Percentiles rank a stretch among this genome's conserved stretches.
Conservation (phyloP, 1,140 invertebrate genomes). For the Atta texana region DNA sequence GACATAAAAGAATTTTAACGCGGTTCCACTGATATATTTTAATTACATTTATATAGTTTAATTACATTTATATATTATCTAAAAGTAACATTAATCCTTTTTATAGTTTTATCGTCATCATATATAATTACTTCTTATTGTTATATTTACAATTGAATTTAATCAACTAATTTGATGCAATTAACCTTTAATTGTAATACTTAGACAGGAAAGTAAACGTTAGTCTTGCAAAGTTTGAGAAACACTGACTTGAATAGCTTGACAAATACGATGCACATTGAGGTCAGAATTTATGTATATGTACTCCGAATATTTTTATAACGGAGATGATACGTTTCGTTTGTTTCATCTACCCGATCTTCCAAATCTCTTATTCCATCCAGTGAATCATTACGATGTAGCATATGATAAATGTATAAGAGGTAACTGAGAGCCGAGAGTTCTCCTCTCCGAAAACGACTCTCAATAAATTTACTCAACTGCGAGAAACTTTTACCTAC, state of each 20-base stretch:
- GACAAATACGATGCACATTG: conserved; percentile 46
- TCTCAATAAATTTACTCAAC: conserved; percentile 56
- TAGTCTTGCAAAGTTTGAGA: conserved; percentile 3
- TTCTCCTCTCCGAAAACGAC: conserved; percentile 48
- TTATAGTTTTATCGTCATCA: not conserved
- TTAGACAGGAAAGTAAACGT: not conserved
- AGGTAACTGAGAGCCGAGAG: conserved; percentile 39
- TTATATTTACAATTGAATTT: not conserved
- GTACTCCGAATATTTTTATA: conserved; percentile 54
- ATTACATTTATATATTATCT: not conserved
- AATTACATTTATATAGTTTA: not conserved
- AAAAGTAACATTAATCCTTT: not conserved
- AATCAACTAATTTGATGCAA: not conserved
- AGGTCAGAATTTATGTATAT: conserved; percentile 36
- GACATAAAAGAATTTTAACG: not conserved
- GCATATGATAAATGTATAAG: conserved; percentile 55
- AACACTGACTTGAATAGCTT: conserved; percentile 32
- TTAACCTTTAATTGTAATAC: not conserved
- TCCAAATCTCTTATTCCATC: conserved; percentile 45
- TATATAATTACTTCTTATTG: not conserved
- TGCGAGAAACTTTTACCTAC: conserved; percentile 56
- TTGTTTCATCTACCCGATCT: conserved; percentile 31
- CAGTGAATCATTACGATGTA: conserved; percentile 50
- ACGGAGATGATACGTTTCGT: conserved; percentile 40
- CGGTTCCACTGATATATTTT: not conserved